A percentile compares a stretch with the other conserved stretches of the same genome.
Conservation (phyloP, 2,113 vertebrate species). For the Chionomys nivalis region DNA sequence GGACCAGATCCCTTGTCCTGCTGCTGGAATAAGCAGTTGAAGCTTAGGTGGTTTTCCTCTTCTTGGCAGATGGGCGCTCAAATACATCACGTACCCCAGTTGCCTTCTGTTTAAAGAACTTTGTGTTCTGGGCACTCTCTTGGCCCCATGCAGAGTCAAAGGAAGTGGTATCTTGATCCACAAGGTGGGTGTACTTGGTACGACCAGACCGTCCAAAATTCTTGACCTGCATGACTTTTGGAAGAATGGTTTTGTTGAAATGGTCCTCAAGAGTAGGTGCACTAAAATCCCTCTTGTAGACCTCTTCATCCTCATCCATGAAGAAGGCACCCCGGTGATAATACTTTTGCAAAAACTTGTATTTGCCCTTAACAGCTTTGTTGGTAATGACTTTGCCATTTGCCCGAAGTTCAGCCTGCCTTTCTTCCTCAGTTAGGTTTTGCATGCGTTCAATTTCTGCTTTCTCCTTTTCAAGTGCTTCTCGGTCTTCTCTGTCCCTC, state of each 20-base stretch:
- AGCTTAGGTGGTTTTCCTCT: conserved; percentile 92
- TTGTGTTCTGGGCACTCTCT: conserved; percentile 97
- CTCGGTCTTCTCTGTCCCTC: conserved; percentile 94
- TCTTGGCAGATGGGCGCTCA: conserved; percentile 95
- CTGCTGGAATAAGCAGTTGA: conserved; percentile 20
- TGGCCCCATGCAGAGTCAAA: conserved; percentile 99
- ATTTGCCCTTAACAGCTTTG: too few species aligned
- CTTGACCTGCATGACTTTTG: conserved; percentile 99
- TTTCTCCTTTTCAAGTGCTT: conserved; percentile 81
- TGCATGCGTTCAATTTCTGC: too few species aligned
- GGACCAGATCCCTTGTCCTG: conserved; percentile 34
- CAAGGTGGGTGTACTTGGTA: conserved; percentile 98
- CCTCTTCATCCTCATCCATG: conserved; percentile 96
- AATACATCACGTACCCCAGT: conserved; percentile 96
- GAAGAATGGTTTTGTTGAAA: conserved; percentile 99
- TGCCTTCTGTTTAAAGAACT: conserved; percentile 99
- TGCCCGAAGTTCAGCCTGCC: too few species aligned
- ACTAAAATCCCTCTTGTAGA: conserved; percentile 98
- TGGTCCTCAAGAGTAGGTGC: conserved; percentile 98
- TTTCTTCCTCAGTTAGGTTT: too few species aligned
- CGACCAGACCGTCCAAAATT: conserved; percentile 98
- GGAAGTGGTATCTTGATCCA: conserved; percentile 98
- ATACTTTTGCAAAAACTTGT: too few species aligned
- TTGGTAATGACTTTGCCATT: too few species aligned
- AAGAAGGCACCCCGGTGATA: too few species aligned